Base-by-base conservation (phyloP, 2,113 vertebrate species). In the Nothobranchius kuhntae region DNA sequence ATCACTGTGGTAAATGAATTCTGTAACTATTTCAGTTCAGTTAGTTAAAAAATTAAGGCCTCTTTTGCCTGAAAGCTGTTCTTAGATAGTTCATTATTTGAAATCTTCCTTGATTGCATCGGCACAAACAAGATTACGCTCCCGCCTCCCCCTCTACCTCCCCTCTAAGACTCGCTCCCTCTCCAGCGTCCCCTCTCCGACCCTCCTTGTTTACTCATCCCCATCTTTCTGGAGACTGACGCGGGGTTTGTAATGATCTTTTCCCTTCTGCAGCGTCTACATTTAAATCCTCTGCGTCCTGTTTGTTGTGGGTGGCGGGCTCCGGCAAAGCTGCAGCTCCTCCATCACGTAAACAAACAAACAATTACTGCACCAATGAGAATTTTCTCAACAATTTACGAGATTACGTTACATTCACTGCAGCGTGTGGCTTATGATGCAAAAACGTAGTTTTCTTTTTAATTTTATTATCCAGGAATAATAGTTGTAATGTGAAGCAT, bases 271-370 rank as follows among this genome's bases (percentile, higher is more conserved):
- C 47, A 56, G 53, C 74, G 61, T 62, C 63, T 68, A 68, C 57
- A 50, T 71, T 81, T 59, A 75, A 87, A 75, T 77, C 74, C 71
- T 53, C 35, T 42, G 26, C 56, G 66, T 78, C 69, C 61, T 2
- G 3, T 86, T 86, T 85, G 71, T 86, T 89, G 78, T 87, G 83
- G 72, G 60, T 44, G 17, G 65, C 47, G 40, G 68, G 60, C 61
- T 68, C 53, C 42, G 15, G 13, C 61, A 51, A 21, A 9, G 1
- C 59, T 61, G 67, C 30, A 30, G 4, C 53, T 73, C 91, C 92
- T 85, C 86, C 82, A 70, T 87, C 64, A 85, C 52, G 61, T 57
- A 87, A 94, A 95, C 92, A 93, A 92, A 94, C 94, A 93, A 93
- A 84, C 92, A 91, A 92, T 93, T 89, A 90, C 76, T 46, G 21